phyloP scores from a whole-genome alignment of 2,797 vertebrate genomes.

The Chiloscyllium punctatum region DNA sequence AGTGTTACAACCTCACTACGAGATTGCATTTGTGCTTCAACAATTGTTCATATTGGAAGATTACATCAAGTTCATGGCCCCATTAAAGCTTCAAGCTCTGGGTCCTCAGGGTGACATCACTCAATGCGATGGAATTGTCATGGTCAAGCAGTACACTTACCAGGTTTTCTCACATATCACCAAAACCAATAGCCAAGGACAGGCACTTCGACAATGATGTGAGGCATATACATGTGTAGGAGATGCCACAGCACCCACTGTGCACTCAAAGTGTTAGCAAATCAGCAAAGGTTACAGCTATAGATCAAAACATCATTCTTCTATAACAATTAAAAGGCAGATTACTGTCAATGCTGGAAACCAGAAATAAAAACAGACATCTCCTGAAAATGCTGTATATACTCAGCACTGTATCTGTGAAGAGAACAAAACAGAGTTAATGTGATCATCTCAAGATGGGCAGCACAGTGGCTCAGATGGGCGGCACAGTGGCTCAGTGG shows the following conservation, averaged over 20 bases:
- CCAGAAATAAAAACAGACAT: too few relatives aligned
- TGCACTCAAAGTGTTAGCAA: not conserved
- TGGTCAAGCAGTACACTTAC: not conserved
- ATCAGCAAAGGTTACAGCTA: not conserved
- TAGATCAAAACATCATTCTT: not conserved
- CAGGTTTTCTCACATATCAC: not conserved
- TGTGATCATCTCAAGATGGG: too few relatives aligned
- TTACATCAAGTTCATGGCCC: conserved; percentile 18
- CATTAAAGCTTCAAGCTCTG: conserved; percentile 6
- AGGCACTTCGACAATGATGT: not conserved
- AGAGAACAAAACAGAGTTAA: too few relatives aligned
- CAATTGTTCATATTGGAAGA: conserved; percentile 28
- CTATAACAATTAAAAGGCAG: too few relatives aligned
- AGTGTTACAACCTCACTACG: not conserved
- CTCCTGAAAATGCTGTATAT: too few relatives aligned
- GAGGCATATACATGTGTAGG: not conserved
- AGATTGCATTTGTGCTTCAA: conserved; percentile 35
- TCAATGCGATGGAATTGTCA: not conserved
- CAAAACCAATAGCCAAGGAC: not conserved
- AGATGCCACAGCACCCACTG: not conserved
- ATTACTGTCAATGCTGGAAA: too few relatives aligned
- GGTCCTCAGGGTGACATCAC: conserved; percentile 34
- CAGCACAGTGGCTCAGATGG: too few relatives aligned
- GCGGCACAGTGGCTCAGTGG: too few relatives aligned
- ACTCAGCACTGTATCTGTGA: too few relatives aligned